These are phyloP conservation scores for Candidula unifasciata DNA, from an alignment of 2,888 invertebrate species.

Conservation along the genomic window DNA sequence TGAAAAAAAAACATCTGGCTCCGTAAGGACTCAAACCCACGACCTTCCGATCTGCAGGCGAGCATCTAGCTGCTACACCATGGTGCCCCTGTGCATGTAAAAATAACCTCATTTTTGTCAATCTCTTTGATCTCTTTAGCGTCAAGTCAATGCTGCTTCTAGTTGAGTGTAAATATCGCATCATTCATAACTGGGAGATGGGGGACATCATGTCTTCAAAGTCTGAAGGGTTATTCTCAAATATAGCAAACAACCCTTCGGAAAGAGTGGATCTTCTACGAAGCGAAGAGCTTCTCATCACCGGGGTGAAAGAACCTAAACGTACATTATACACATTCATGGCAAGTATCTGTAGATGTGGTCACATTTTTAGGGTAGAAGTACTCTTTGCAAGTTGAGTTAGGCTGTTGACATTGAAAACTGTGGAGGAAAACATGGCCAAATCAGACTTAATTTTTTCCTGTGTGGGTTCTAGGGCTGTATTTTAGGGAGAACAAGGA, in stretches of 20 bases:
- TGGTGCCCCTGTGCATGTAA: neutral
- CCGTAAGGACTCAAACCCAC: too few relatives aligned
- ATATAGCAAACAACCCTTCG: neutral
- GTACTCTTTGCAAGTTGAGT: too few relatives aligned
- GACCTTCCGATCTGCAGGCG: too few relatives aligned
- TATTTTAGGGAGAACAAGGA: too few relatives aligned
- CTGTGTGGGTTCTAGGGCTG: too few relatives aligned
- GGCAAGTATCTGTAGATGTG: neutral
- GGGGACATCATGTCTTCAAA: neutral
- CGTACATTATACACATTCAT: neutral
- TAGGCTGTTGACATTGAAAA: too few relatives aligned
- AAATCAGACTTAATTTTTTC: too few relatives aligned
- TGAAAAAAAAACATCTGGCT: too few relatives aligned
- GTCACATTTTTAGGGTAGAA: too few relatives aligned
- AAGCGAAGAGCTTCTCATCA: conserved; percentile 53
- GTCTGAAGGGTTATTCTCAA: conserved; percentile 30
- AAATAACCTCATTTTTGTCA: neutral
- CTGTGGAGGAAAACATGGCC: too few relatives aligned
- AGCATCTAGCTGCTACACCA: too few relatives aligned
- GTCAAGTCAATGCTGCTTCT: conserved; percentile 78
- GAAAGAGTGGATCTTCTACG: conserved; percentile 55
- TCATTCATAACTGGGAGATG: conserved; percentile 58
- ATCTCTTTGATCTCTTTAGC: conserved; percentile 61
- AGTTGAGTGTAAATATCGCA: conserved; percentile 78
- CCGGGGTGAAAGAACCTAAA: conserved; percentile 53